phyloP scores from a whole-genome alignment of 2,888 invertebrate species.

The Sturmia bella region DNA sequence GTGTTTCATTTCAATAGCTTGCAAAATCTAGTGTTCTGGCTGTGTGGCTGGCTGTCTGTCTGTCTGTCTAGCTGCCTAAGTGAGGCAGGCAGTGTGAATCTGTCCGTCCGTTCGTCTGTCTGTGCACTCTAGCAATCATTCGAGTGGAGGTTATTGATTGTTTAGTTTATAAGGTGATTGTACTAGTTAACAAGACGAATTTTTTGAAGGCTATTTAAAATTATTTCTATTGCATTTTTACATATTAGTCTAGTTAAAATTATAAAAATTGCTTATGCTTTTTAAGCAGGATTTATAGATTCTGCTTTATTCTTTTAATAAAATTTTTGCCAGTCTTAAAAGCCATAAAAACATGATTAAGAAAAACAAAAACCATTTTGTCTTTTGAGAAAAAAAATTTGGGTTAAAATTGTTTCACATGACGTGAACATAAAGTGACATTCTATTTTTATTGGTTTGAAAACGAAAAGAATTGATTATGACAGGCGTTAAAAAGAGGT shows the following conservation, averaged over 20 bases:
- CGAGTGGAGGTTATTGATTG: conserved; percentile 70
- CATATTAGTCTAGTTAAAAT: conserved; percentile 55
- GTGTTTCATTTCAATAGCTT: conserved; percentile 39
- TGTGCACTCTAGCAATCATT: conserved; percentile 26
- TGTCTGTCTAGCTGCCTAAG: not conserved
- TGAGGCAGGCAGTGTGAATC: not conserved
- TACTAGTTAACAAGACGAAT: conserved; percentile 70
- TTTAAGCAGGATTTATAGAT: conserved; percentile 59
- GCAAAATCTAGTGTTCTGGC: not conserved
- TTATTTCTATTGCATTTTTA: conserved; percentile 52
- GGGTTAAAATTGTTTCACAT: conserved; percentile 68
- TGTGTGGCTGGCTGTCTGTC: not conserved
- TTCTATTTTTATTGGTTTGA: conserved; percentile 61
- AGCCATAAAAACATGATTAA: not conserved
- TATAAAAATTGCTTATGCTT: conserved; percentile 31
- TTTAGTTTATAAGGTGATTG: conserved; percentile 67
- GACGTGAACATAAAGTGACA: conserved; percentile 65
- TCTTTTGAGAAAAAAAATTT: conserved; percentile 55
- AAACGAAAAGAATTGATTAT: conserved; percentile 64
- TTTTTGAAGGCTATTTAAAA: conserved; percentile 70
- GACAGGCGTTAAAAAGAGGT: conserved; percentile 70
- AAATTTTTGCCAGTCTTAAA: conserved; percentile 4
- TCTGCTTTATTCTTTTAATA: not conserved
- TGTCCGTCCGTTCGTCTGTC: not conserved
- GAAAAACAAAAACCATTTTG: conserved; percentile 19